Evolutionary conservation across 2,888 invertebrate genomes (phyloP), one percentile per base, ranked within the genome.

Genomic region (Bedellia somnulentella): DNA sequence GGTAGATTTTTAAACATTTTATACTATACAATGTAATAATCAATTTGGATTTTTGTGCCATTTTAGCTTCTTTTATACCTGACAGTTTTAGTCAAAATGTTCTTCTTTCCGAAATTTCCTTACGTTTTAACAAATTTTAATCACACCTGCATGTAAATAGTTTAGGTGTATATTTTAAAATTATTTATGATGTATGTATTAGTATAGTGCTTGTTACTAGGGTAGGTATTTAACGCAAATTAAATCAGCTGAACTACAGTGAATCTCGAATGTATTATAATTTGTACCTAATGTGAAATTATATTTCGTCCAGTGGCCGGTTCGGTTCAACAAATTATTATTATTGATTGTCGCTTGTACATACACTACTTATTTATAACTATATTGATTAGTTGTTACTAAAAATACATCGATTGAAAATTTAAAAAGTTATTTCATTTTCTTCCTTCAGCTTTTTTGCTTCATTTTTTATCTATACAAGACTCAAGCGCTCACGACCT

Each of bases 341-440:
- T 44, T 45, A 47, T 48, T 49, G 52, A n/a, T n/a, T n/a, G n/a
- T n/a, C n/a, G n/a, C n/a, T 67, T 70, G 66, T 71, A 68, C 56
- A 62, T 68, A 64, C 58, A 53, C 57, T 68, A 70, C 57, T 58
- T 71, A 71, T 73, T 70, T 70, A 71, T 71, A 68, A 68, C 63
- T 55, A 45, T 61, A 67, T 68, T 75, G 73, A 73, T 70, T 75
- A 75, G 70, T 70, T 71, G 75, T 75, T 75, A 75, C 66, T 68
- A 53, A 75, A 75, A 75, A 73, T 68, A 73, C 53, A 68, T 5
- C 70, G 73, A 70, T 71, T 56, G 58, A 71, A 6, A 18, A 18
- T 9, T 18, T 6, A 18, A 5, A 6, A 6, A n/a, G 5, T 8
- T 8, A 10, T 22, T 29, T 29, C 10, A 9, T 17, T 29, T 17